A percentile compares a stretch with the other conserved stretches of the same genome.
phyloP scores from a whole-genome alignment of 1,140 invertebrate genomes.

The Brachionus rotundiformis region DNA sequence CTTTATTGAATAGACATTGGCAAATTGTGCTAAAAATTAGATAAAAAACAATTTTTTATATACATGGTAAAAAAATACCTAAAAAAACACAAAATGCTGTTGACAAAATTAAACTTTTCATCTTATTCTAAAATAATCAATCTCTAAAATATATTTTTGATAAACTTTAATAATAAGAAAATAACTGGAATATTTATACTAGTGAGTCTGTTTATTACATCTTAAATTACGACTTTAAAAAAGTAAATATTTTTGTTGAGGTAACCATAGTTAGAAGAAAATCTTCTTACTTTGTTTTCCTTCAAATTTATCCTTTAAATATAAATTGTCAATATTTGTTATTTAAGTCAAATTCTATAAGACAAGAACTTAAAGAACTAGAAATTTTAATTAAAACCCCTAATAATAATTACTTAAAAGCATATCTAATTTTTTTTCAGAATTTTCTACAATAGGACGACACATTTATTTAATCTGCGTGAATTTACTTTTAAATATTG shows the following conservation, averaged over 20 bases:
- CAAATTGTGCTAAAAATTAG: neutral
- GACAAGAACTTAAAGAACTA: neutral
- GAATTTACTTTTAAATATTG: neutral
- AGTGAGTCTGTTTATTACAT: neutral
- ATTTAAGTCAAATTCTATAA: neutral
- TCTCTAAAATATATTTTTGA: no score
- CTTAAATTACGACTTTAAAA: neutral
- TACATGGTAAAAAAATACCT: neutral
- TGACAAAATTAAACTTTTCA: neutral
- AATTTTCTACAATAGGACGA: neutral
- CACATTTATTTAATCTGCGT: neutral
- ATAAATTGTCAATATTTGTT: neutral
- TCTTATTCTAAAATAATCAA: no score
- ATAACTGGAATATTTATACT: neutral
- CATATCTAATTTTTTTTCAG: no score
- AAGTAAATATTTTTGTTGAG: neutral
- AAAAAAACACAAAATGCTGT: neutral
- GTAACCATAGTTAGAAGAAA: neutral
- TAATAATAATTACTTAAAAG: neutral
- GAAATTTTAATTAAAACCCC: neutral
- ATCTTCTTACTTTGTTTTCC: neutral
- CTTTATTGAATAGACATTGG: neutral
- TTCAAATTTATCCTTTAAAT: neutral
- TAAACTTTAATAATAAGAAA: no score
- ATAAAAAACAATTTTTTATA: no score